Conservation (phyloP, 2,113 vertebrate species). For the Prionailurus bengalensis region DNA sequence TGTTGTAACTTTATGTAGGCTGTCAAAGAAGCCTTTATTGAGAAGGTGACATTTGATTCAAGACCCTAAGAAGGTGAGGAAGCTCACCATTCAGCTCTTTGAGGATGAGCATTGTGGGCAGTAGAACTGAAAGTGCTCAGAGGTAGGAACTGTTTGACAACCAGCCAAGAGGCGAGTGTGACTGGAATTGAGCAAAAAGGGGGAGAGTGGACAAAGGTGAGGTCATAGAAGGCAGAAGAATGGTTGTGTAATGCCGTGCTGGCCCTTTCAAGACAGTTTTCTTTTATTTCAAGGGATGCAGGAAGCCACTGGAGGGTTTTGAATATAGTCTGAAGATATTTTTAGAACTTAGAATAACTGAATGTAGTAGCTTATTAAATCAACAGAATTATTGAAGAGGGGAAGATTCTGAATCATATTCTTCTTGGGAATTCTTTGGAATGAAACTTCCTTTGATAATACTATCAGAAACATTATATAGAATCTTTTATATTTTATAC, state of each 20-base stretch:
- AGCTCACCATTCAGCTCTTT: neutral
- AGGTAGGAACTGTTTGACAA: neutral
- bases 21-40: neutral
- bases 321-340: neutral
- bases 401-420: neutral
- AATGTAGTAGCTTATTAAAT: neutral
- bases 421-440: constrained; percentile 2
- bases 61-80: neutral
- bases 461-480: neutral
- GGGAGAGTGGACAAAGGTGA: neutral
- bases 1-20: neutral
- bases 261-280: neutral
- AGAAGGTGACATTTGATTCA: neutral
- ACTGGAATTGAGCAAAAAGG: neutral
- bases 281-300: neutral
- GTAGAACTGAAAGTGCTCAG: neutral
- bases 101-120: accelerated
- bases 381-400: neutral
- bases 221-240: no score
- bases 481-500: neutral
- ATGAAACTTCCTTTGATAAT: neutral
- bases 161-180: neutral
- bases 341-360: neutral
- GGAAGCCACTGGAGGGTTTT: neutral
- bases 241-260: neutral